These are phyloP conservation scores for Scolopax mira DNA, from an alignment of 2,113 vertebrate species.

Conservation along the genomic window DNA sequence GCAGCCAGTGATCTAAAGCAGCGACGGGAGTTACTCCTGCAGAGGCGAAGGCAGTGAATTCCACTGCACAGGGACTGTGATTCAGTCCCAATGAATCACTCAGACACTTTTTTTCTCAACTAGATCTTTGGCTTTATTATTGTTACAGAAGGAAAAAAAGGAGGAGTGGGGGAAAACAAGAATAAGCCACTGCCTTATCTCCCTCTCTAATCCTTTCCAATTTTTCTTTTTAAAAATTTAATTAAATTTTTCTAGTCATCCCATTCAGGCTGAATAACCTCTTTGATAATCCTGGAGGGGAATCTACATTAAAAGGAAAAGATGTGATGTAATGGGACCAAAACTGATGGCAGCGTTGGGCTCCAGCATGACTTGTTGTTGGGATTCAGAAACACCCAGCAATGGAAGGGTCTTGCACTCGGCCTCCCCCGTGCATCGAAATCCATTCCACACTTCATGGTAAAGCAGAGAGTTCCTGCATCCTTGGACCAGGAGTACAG, in stretches of 20 bases:
- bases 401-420: background rate
- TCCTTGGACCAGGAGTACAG: background rate
- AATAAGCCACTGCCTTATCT: background rate
- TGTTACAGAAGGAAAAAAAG: background rate
- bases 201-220: background rate
- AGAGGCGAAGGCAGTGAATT: background rate
- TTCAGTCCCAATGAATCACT: slow-evolving; percentile 58
- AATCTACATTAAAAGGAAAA: background rate
- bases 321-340: background rate
- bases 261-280: background rate
- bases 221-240: background rate
- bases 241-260: background rate
- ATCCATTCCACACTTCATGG: background rate
- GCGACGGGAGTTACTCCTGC: background rate
- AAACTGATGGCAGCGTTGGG: background rate
- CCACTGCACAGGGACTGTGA: slow-evolving; percentile 20
- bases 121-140: slow-evolving; percentile 39
- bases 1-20: background rate
- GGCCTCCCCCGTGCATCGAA: background rate
- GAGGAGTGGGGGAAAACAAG: background rate
- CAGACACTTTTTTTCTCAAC: background rate
- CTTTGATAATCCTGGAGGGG: background rate
- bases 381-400: background rate
- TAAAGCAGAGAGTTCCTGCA: background rate
- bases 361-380: background rate